Evolutionary conservation across 2,113 vertebrate species (phyloP).

Genomic region (Aldabrachelys gigantea): DNA sequence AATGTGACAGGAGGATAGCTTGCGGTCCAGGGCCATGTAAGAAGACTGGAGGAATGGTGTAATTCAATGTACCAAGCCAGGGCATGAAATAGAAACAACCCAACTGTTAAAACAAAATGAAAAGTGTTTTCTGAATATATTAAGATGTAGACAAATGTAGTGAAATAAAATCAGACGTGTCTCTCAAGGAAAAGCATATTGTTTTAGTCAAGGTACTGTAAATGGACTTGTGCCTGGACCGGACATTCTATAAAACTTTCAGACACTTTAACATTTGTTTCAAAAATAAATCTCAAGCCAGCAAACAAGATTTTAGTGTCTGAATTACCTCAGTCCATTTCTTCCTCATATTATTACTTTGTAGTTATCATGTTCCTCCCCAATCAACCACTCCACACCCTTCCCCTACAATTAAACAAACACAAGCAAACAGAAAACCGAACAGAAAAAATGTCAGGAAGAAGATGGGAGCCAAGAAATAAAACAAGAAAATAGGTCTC

Average conservation of each 20-base stretch:
- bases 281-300: not conserved
- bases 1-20: not conserved
- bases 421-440: not conserved
- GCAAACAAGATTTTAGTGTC: not conserved
- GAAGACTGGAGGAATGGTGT: not conserved
- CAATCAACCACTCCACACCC: fast-evolving
- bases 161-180: not conserved
- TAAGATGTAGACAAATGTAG: not conserved
- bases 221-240: not conserved
- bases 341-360: not conserved
- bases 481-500: not conserved
- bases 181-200: fast-evolving
- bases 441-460: not conserved
- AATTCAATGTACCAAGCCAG: not conserved
- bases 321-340: not conserved
- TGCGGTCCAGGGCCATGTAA: not conserved
- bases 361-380: not conserved
- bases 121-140: not conserved
- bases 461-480: not conserved
- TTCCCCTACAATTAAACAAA: fast-evolving
- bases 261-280: not conserved
- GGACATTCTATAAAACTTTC: not conserved
- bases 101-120: not conserved
- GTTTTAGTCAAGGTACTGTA: not conserved
- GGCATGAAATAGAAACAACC: fast-evolving